phyloP scores from a whole-genome alignment of 2,113 vertebrate genomes.

The Trinectes maculatus region DNA sequence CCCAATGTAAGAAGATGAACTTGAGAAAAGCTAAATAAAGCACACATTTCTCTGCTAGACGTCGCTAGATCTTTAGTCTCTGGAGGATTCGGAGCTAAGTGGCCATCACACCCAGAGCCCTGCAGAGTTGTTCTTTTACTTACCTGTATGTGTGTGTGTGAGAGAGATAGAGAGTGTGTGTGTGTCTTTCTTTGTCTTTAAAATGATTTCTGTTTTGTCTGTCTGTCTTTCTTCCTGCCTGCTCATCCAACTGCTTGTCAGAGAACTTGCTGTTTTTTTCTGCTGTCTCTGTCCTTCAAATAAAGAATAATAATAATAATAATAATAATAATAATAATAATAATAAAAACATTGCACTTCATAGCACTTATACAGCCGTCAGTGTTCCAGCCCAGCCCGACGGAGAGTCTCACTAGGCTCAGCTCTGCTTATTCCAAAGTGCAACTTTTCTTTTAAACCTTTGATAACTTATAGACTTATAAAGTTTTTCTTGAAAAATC shows the following conservation, averaged over 20 bases:
- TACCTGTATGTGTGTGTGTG: conserved; percentile 28
- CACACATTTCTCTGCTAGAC: neutral
- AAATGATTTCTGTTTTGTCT: conserved; percentile 24
- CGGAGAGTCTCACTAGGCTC: conserved; percentile 16
- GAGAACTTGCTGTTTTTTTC: neutral
- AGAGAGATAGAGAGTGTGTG: neutral
- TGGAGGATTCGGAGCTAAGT: too few species aligned
- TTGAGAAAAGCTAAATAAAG: conserved; percentile 26
- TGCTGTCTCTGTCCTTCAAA: neutral
- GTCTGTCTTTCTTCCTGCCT: conserved; percentile 20
- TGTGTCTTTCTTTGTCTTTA: neutral
- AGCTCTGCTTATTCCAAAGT: neutral
- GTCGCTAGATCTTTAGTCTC: too few species aligned
- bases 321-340: too few species aligned
- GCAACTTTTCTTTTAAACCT: neutral
- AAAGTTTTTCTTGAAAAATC: conserved; percentile 9
- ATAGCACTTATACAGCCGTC: conserved; percentile 52
- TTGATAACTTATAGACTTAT: neutral
- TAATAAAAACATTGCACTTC: conserved; percentile 33
- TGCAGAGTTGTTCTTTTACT: conserved; percentile 17
- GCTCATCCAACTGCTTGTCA: conserved; percentile 7
- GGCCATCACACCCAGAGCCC: conserved; percentile 33
- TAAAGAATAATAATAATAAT: too few species aligned
- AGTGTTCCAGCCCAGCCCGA: conserved; percentile 69
- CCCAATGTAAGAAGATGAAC: neutral